Evolutionary conservation across 2,888 invertebrate species (phyloP), one percentile per base, ranked within the genome.

Genomic region (Scaptomyza caliginosa): DNA sequence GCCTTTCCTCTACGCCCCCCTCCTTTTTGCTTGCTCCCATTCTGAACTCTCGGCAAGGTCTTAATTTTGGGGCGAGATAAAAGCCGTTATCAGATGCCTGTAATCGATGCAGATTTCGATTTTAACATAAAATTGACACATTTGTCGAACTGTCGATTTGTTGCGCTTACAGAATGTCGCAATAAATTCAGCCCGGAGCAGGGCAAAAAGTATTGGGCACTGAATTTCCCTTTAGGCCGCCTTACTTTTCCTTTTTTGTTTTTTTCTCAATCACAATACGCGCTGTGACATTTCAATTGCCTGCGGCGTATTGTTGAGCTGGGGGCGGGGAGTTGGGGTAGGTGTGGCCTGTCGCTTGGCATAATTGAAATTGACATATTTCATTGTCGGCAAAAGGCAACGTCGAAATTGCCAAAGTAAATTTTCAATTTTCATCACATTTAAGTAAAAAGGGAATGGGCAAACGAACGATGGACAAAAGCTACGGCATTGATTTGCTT

Each of bases 331-430:
- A 34, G 2, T 5, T 28, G n/a, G 10, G 8, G 10, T 17, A 8
- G 57, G 46, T 40, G 62, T 56, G 57, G 60, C 49, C 24, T 67
- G 67, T 76, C 62, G 62, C 54, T 54, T 34, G 60, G 56, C 65
- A 71, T 82, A 82, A 82, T 82, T 82, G 81, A 82, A 82, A 86
- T 82, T 82, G 81, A 82, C 81, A 86, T 84, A 82, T 82, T 82
- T 82, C 77, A 74, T 72, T 86, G 85, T 84, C 45, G 62, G 55
- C 40, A 42, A 66, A 67, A 54, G 59, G 82, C 78, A 57, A 55
- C 57, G 65, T 65, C 16, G 16, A 73, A 81, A 84, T 81, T 82
- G 87, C 75, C 78, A 82, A 81, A 82, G 87, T 84, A 82, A 66
- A 82, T 84, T 86, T 86, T 86, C 86, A 84, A 82, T 82, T 82